phyloP scores from a whole-genome alignment of 2,797 vertebrate genomes.

The Taenioides sp. region DNA sequence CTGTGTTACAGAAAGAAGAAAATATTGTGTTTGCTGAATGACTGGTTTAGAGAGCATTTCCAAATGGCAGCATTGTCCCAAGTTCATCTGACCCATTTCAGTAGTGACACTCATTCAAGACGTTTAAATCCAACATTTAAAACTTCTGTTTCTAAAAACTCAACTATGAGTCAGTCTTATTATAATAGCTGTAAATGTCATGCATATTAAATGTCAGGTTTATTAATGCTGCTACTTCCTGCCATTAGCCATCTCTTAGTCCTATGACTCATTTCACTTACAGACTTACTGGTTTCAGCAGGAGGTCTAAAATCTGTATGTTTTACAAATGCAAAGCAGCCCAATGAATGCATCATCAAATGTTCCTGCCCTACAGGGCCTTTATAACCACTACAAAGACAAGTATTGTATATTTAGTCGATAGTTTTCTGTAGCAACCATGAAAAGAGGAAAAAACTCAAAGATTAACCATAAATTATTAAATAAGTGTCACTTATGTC shows the following conservation, averaged over 20 bases:
- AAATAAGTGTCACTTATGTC: too few relatives aligned
- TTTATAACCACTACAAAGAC: not conserved
- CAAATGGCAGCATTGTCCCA: not conserved
- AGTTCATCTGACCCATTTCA: not conserved
- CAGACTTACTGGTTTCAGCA: not conserved
- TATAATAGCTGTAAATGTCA: conserved; percentile 4
- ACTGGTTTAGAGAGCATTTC: too few relatives aligned
- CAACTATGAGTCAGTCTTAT: not conserved
- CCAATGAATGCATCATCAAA: not conserved
- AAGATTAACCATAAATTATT: not conserved
- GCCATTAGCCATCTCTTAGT: conserved; percentile 3
- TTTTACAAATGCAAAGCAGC: not conserved
- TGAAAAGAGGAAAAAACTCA: not conserved
- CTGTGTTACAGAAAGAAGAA: too few relatives aligned
- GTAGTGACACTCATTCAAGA: not conserved
- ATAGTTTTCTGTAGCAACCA: too few relatives aligned
- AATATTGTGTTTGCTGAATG: too few relatives aligned
- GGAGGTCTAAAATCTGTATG: not conserved
- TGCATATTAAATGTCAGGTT: conserved; percentile 5
- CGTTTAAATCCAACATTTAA: conserved; percentile 4
- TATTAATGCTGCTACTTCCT: conserved; percentile 20
- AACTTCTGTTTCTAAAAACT: not conserved
- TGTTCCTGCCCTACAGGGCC: not conserved
- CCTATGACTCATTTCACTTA: conserved; percentile 15
- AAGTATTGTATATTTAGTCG: not conserved